Conservation (phyloP, 2,113 vertebrate species). For the Gallinago media region DNA sequence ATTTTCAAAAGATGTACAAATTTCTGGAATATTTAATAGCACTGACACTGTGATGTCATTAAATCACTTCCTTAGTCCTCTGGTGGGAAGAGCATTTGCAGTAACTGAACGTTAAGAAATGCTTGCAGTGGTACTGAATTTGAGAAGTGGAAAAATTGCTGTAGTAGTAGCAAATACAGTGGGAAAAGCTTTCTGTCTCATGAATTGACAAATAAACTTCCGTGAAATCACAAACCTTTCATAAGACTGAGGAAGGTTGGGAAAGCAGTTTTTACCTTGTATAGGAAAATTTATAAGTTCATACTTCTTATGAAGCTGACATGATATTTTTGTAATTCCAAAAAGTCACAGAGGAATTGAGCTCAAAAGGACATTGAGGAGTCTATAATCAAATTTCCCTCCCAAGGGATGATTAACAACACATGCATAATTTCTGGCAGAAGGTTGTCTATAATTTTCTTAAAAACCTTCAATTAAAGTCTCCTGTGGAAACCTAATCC, state of each 20-base stretch:
- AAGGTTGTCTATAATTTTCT: not conserved
- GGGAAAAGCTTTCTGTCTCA: not conserved
- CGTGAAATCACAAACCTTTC: not conserved
- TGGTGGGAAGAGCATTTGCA: not conserved
- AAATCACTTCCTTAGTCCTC: not conserved
- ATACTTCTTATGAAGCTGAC: not conserved
- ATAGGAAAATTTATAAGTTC: not conserved
- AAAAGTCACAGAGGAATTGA: not conserved
- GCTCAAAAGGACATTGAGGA: not conserved
- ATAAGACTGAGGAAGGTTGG: not conserved
- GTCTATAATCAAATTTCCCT: not conserved
- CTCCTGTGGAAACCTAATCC: not conserved
- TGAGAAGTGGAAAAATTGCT: not conserved
- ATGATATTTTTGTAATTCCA: not conserved
- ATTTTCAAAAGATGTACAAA: not conserved
- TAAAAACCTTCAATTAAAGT: not conserved
- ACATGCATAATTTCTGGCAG: not conserved
- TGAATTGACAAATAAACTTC: not conserved
- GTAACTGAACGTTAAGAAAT: not conserved
- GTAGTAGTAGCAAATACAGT: not conserved
- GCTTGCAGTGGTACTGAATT: not conserved
- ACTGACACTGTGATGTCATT: not conserved
- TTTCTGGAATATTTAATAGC: not conserved
- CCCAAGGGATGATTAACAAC: not conserved
- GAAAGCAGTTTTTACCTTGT: not conserved